These are phyloP conservation scores for Bombus turneri DNA, from an alignment of 1,140 invertebrate species.

Conservation along the genomic window DNA sequence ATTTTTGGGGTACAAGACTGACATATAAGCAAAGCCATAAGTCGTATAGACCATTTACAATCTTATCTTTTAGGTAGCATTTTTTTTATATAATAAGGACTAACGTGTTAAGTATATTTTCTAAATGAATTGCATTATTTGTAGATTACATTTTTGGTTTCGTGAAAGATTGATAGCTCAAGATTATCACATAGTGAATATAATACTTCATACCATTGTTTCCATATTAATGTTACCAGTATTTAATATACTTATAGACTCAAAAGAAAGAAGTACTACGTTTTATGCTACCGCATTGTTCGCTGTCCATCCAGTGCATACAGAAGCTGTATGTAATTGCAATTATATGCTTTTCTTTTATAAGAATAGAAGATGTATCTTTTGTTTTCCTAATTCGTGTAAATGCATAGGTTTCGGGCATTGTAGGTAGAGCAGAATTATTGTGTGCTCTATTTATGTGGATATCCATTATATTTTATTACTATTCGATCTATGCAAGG, in stretches of 20 bases:
- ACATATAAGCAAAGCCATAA: constrained; percentile 92
- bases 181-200: constrained; percentile 89
- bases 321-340: constrained; percentile 86
- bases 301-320: constrained; percentile 91
- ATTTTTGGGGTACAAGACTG: constrained; percentile 96
- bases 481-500: constrained; percentile 74
- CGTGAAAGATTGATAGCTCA: constrained; percentile 84
- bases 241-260: constrained; percentile 81
- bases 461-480: constrained; percentile 86
- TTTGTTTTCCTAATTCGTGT: constrained; percentile 11
- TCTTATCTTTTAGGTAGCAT: constrained; percentile 89
- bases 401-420: constrained; percentile 84
- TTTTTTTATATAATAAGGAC: constrained; percentile 46
- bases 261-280: constrained; percentile 73
- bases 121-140: constrained; percentile 60
- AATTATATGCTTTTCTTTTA: neutral
- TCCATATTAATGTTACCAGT: constrained; percentile 86
- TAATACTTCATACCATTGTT: constrained; percentile 87
- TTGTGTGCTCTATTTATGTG: constrained; percentile 91
- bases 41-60: constrained; percentile 94
- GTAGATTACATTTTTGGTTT: constrained; percentile 86
- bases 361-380: neutral
- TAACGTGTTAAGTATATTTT: neutral
- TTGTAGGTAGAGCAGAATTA: constrained; percentile 91
- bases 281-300: constrained; percentile 90